A percentile compares a stretch with the other conserved stretches of the same genome.
Evolutionary conservation across 2,797 vertebrate species (phyloP).

Genomic region (Peromyscus nudipes): DNA sequence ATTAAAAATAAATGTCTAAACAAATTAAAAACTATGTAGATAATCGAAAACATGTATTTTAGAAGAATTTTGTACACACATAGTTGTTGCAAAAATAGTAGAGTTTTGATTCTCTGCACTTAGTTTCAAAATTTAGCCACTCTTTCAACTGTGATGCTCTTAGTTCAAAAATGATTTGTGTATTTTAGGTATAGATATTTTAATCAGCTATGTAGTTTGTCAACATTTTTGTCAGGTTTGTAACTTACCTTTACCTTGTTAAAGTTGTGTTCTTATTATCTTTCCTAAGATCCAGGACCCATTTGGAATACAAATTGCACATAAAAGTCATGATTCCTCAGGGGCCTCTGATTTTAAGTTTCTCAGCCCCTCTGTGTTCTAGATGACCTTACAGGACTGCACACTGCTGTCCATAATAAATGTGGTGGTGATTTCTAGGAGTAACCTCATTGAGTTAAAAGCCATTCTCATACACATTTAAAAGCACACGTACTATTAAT

Average conservation of each 20-base stretch:
- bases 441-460: not conserved
- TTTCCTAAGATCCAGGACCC: not conserved
- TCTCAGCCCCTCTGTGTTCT: not conserved
- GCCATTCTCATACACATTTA: not conserved
- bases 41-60: not conserved
- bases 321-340: not conserved
- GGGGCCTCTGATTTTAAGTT: not conserved
- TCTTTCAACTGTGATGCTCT: not conserved
- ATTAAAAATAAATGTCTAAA: not conserved
- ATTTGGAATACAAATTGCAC: not conserved
- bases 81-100: not conserved
- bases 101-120: not conserved
- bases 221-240: not conserved
- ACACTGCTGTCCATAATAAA: not conserved
- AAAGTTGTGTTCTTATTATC: not conserved
- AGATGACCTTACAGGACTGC: not conserved
- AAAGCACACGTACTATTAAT: not conserved
- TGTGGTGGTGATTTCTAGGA: not conserved
- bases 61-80: not conserved
- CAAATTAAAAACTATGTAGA: not conserved
- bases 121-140: conserved; percentile 2
- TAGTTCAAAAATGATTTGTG: conserved; percentile 28
- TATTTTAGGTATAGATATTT: not conserved
- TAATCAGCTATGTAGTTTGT: not conserved
- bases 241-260: not conserved